A percentile compares a stretch with the other conserved stretches of the same genome.
phyloP scores from a whole-genome alignment of 2,113 vertebrate species.

The Hipposideros armiger region DNA sequence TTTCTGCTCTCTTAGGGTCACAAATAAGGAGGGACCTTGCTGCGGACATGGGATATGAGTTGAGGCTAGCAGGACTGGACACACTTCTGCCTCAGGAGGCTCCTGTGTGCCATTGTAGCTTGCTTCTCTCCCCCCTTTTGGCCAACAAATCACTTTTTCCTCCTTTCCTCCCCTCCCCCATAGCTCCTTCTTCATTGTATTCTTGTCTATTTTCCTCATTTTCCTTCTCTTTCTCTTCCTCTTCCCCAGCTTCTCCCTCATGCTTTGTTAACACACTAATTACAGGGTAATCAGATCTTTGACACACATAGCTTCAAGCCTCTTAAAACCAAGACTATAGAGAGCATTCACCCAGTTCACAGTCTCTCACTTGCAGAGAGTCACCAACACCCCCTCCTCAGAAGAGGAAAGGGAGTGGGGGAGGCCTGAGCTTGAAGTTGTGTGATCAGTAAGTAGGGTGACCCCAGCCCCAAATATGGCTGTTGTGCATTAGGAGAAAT shows the following conservation, averaged over 20 bases:
- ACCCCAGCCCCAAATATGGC: neutral
- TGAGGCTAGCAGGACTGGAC: neutral
- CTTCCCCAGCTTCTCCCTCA: constrained; percentile 39
- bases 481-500: constrained; percentile 8
- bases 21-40: neutral
- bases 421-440: neutral
- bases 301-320: constrained; percentile 37
- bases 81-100: neutral
- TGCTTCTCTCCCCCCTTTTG: neutral
- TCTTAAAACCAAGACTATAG: constrained; percentile 61
- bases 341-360: neutral
- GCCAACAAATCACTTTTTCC: constrained; percentile 6
- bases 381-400: neutral
- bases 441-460: neutral
- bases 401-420: neutral
- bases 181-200: neutral
- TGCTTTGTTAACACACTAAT: constrained; percentile 65
- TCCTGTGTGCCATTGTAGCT: neutral
- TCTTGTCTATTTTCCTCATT: constrained; percentile 16
- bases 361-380: neutral
- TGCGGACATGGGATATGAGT: neutral
- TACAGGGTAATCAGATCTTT: constrained; percentile 54
- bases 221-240: neutral
- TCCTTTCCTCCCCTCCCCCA: neutral
- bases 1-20: neutral